Base-by-base conservation (phyloP, 1,140 invertebrate genomes). In the Orius laevigatus region DNA sequence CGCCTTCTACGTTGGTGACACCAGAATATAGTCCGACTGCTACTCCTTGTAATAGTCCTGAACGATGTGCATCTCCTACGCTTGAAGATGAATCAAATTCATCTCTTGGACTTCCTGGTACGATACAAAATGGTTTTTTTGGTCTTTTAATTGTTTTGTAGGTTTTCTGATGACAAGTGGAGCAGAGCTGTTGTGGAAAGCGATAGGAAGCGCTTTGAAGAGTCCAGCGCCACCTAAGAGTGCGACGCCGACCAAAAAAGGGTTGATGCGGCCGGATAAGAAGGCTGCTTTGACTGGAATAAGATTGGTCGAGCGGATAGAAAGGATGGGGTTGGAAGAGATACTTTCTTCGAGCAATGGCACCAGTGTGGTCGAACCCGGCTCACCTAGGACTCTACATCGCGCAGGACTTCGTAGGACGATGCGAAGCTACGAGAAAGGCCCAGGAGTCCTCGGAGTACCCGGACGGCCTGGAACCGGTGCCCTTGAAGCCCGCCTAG, bases 11-110 rank as follows among this genome's bases (percentile, higher is more conserved):
- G 11, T 54, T 55, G 46, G 20, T 25, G 74, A 70, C 52, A 74
- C 73, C 53, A 10, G 42, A 33, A 18, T 47, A 25, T 11, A 76
- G 79, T 1, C 82, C 84, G 3, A 86, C 84, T 0, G 78, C 84
- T 0, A 88, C 84, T 11, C 86, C 86, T 2, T 84, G 79, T 55
- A 86, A 86, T 53, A 85, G 33, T 18, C 55, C 55, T 9, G 45
- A 48, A 6, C 55, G 46, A 33, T 70, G 79, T 20, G 59, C 79
- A 56, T 63, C 73, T 50, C 62, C 69, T 52, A 72, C 79, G 16
- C 66, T 72, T 8, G 67, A 69, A 3, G 65, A 51, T 20, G 40
- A 50, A 3, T 18, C 38, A 11, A 43, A 51, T 46, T 49, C 42
- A 15, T 35, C 48, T 31, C 44, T 52, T 14, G 45, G 50, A 14